Percentiles rank a stretch among this genome's conserved stretches.
phyloP scores from a whole-genome alignment of 2,113 vertebrate species.

The Junco hyemalis region DNA sequence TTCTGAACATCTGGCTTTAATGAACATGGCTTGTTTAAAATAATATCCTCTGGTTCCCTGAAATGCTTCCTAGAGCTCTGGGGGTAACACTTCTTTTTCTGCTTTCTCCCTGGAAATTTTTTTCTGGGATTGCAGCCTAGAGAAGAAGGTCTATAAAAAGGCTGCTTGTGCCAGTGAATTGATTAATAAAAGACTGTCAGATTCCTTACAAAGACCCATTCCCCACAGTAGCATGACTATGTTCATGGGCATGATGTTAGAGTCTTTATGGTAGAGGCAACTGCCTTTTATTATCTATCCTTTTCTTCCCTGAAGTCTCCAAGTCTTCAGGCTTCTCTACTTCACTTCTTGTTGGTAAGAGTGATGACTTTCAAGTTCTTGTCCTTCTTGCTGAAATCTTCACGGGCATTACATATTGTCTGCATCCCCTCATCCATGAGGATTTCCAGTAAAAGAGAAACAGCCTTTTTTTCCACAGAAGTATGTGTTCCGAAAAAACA shows the following conservation, averaged over 20 bases:
- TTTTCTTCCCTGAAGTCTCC: background rate
- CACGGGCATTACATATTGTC: background rate
- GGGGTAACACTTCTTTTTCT: background rate
- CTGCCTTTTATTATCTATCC: background rate
- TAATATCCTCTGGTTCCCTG: background rate
- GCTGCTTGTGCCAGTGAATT: background rate
- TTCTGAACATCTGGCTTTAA: background rate
- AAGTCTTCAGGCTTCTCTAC: background rate
- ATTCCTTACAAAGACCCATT: background rate
- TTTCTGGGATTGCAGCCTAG: background rate
- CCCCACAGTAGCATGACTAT: background rate
- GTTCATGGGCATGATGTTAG: background rate
- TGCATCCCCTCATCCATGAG: background rate
- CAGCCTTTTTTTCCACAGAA: constrained; percentile 5
- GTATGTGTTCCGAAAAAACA: background rate
- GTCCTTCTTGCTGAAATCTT: background rate
- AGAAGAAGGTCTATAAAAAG: background rate
- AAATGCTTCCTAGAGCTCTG: background rate
- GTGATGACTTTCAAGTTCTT: background rate
- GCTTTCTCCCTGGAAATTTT: background rate
- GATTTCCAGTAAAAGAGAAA: constrained; percentile 8
- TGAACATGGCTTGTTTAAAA: background rate
- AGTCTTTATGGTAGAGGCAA: background rate
- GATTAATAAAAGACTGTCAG: background rate
- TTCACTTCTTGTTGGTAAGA: background rate